Evolutionary conservation across 2,888 invertebrate genomes (phyloP).

Genomic region (Anthoptus insignis): DNA sequence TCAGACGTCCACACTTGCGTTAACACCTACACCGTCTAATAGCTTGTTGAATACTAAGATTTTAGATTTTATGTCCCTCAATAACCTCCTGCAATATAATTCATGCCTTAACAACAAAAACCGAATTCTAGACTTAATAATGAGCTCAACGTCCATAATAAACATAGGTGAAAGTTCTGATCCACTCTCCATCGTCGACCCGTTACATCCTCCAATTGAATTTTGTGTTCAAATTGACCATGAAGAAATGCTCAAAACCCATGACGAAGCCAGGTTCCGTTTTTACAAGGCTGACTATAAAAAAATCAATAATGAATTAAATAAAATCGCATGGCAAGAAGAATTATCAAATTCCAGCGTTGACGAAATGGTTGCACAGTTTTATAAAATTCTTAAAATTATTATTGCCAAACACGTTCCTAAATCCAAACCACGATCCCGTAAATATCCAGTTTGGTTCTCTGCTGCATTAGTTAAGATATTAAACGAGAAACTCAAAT

Average conservation of each 20-base stretch:
- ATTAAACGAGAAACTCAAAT: conserved; percentile 36
- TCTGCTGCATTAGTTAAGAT: conserved; percentile 17
- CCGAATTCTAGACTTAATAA: conserved; percentile 24
- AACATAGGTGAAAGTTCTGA: too few relatives aligned
- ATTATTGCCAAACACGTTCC: conserved; percentile 19
- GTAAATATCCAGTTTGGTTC: conserved; percentile 43
- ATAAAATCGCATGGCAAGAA: conserved; percentile 1
- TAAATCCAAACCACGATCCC: not conserved
- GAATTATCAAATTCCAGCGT: not conserved
- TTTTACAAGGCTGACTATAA: conserved; percentile 40
- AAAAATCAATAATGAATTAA: conserved; percentile 17
- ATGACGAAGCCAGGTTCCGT: not conserved
- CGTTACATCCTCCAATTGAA: conserved; percentile 23
- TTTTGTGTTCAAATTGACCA: conserved; percentile 11
- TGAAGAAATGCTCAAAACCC: not conserved
- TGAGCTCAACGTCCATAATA: conserved; percentile 2
- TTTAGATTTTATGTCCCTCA: not conserved
- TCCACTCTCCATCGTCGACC: conserved; percentile 19
- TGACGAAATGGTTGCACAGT: conserved; percentile 9
- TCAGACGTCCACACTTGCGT: not conserved
- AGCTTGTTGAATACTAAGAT: not conserved
- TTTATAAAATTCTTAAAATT: conserved; percentile 5
- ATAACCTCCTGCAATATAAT: not conserved
- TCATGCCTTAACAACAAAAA: conserved; percentile 11
- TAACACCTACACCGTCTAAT: not conserved